These are phyloP conservation scores for Macquaria australasica DNA, from an alignment of 2,113 vertebrate genomes.

Conservation along the genomic window DNA sequence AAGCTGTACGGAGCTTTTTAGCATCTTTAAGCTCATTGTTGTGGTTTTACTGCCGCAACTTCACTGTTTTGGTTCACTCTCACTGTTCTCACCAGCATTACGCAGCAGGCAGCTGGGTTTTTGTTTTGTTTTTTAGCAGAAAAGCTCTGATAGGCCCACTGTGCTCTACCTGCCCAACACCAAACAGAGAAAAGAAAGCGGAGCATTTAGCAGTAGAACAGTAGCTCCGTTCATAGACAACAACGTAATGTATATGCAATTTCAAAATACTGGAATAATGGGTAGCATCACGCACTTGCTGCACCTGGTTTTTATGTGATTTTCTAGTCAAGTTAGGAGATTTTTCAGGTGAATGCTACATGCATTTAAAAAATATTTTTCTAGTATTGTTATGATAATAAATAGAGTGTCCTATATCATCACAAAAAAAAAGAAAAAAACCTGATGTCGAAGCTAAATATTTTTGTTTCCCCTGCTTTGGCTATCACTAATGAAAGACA, in stretches of 20 bases:
- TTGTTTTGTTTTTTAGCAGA: background rate
- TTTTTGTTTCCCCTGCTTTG: background rate
- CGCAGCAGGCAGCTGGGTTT: too few relatives aligned
- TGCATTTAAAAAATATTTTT: background rate
- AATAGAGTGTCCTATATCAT: background rate
- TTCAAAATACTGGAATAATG: background rate
- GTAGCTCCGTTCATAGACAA: too few relatives aligned
- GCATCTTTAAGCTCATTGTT: background rate
- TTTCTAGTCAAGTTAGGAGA: background rate
- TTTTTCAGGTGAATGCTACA: background rate
- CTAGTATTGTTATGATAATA: background rate
- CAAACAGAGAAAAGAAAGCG: background rate
- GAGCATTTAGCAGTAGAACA: background rate
- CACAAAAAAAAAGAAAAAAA: background rate
- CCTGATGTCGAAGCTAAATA: too few relatives aligned
- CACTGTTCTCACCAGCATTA: background rate
- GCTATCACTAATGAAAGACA: background rate
- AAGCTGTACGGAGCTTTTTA: background rate
- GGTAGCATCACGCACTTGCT: background rate
- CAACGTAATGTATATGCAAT: background rate
- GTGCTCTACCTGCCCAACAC: background rate
- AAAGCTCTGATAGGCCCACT: background rate
- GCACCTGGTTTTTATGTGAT: background rate
- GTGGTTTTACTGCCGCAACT: background rate
- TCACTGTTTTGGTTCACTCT: background rate